Base-by-base conservation (phyloP, 92 coral and sea anemone species). In the Porites evermanni region DNA sequence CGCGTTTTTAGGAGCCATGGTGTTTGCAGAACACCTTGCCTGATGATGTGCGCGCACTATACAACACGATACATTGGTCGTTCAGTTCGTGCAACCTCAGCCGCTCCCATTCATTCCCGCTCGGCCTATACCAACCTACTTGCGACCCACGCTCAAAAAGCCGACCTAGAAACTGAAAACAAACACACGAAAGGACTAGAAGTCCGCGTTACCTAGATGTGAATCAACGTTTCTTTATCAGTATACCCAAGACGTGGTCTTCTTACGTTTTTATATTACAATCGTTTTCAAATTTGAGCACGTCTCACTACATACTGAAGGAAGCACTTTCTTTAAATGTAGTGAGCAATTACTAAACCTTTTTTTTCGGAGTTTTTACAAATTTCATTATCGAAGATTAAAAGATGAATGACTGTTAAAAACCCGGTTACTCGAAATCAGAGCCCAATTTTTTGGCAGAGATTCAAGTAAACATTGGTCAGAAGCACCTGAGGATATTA, bases 381-480 rank as follows among this genome's bases (percentile, higher is more conserved):
- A 8, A 47, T 67, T 67, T 24, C 38, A 19, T 59, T 26, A 8
- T 53, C 17, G 67, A 12, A 21, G 17, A 67, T 67, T 8, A 21
- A 76, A 76, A 59, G 13, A 76, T 76, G 52, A 24, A 19, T 6
- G 79, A 56, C 26, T 14, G 64, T 23, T 2, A n/a, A 14, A 16
- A 60, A 58, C 32, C 10, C 16, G 80, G 50, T 50, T 17, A 50
- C 56, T 58, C 67, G 53, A 26, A 47, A 3, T n/a, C 19, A 44
- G 16, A 58, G 26, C 26, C 70, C 68, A 1, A 20, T 29, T 44
- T 16, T 64, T 12, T 66, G 12, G 63, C 51, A 67, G 53, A 51
- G 23, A 24, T 79, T 67, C 51, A 53, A 23, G 84, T 23, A 79
- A 79, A 79, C 74, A 79, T 23, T 52, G 54, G 78, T 70, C 14